A percentile compares a stretch with the other conserved stretches of the same genome.
Conservation (phyloP, 2,797 vertebrate genomes). For the Paramormyrops hopkinsi region DNA sequence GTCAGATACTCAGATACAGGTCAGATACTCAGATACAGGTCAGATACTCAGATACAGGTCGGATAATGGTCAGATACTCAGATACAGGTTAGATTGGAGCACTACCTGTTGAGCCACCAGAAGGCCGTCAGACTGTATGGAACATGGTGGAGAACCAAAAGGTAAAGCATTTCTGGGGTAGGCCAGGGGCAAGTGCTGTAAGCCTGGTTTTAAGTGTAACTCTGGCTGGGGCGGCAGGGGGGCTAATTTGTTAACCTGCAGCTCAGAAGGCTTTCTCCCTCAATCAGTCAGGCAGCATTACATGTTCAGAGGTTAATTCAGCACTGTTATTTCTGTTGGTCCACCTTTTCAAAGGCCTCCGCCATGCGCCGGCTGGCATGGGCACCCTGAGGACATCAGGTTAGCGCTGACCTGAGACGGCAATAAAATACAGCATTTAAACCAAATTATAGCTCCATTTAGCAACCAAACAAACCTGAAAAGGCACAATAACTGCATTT, state of each 20-base stretch:
- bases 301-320: constrained; percentile 14
- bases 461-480: background rate
- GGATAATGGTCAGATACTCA: background rate
- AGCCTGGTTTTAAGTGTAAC: background rate
- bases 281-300: background rate
- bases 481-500: background rate
- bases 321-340: constrained; percentile 3
- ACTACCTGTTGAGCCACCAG: background rate
- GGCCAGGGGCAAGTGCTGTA: background rate
- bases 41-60: background rate
- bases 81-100: background rate
- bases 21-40: background rate
- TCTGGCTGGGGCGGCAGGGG: background rate
- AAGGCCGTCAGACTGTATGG: constrained; percentile 13
- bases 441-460: background rate
- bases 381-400: background rate
- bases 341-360: background rate
- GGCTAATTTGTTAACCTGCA: background rate
- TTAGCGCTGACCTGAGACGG: background rate
- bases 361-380: background rate
- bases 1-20: background rate
- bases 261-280: background rate
- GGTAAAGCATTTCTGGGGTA: background rate
- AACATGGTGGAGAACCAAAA: background rate
- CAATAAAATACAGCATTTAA: constrained; percentile 3